phyloP scores from a whole-genome alignment of 2,888 invertebrate species.

The Anticlea derivata region DNA sequence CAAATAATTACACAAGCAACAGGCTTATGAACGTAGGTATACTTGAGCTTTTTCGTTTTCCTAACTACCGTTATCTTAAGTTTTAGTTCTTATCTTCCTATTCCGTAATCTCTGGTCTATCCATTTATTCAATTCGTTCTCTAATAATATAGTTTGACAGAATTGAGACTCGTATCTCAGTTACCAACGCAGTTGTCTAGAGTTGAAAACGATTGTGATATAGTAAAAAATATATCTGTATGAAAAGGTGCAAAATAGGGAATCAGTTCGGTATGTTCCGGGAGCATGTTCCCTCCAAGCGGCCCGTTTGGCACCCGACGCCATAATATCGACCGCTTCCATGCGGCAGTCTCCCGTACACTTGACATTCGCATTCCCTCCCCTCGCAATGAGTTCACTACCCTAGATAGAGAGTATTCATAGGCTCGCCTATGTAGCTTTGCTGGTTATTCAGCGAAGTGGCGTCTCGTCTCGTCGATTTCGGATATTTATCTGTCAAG shows the following conservation, averaged over 20 bases:
- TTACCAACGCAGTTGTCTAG: no score
- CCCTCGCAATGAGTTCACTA: conserved; percentile 49
- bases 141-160: no score
- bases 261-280: conserved; percentile 5
- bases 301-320: conserved; percentile 14
- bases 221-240: no score
- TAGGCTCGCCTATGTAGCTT: conserved; percentile 4
- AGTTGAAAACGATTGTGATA: no score
- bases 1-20: conserved; percentile 27
- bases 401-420: conserved; percentile 31
- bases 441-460: not conserved
- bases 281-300: conserved; percentile 9
- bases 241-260: no score
- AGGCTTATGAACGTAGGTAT: not conserved
- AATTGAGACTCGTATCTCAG: no score
- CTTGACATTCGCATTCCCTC: conserved; percentile 62
- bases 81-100: no score
- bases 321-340: conserved; percentile 53
- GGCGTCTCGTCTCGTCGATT: not conserved
- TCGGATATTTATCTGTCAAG: not conserved
- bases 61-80: no score
- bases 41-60: not conserved
- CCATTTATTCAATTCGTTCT: no score
- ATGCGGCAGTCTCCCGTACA: conserved; percentile 54
- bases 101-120: no score